phyloP scores from a whole-genome alignment of 1,140 invertebrate genomes.

The Charaxes varanes region DNA sequence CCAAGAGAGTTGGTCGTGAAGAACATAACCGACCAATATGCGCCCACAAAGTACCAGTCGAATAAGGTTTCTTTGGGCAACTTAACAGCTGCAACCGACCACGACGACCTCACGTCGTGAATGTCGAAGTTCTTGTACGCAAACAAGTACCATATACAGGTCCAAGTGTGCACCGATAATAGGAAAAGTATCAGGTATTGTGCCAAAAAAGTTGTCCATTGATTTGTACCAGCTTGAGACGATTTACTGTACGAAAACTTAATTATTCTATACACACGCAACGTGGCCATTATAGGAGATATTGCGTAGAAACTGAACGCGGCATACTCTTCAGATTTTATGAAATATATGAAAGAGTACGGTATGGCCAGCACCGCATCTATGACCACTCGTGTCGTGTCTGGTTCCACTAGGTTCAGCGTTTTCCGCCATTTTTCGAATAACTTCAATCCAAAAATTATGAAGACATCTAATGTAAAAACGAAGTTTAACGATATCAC shows the following conservation, averaged over 20 bases:
- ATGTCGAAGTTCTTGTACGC: constrained; percentile 51
- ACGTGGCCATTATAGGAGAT: constrained; percentile 42
- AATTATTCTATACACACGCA: constrained; percentile 53
- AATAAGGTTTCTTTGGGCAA: constrained; percentile 50
- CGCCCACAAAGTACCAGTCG: constrained; percentile 62
- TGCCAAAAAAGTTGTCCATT: constrained; percentile 62
- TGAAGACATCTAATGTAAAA: constrained; percentile 45
- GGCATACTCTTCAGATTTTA: constrained; percentile 20
- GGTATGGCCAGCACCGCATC: constrained; percentile 55
- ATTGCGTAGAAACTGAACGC: constrained; percentile 41
- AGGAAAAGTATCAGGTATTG: constrained; percentile 59
- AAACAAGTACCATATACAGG: constrained; percentile 58
- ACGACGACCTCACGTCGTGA: constrained; percentile 44
- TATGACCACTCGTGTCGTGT: constrained; percentile 39
- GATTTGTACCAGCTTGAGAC: constrained; percentile 61
- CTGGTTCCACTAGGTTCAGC: constrained; percentile 56
- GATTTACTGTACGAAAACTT: constrained; percentile 58
- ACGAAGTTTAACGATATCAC: constrained; percentile 44
- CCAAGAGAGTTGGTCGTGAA: constrained; percentile 62
- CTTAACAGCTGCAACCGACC: constrained; percentile 46
- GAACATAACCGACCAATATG: constrained; percentile 60
- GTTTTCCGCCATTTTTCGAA: constrained; percentile 58
- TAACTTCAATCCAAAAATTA: constrained; percentile 54
- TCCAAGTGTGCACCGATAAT: constrained; percentile 56
- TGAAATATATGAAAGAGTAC: constrained; percentile 48